Evolutionary conservation across 2,888 invertebrate species (phyloP).

Genomic region (Tricholauxania praeusta): DNA sequence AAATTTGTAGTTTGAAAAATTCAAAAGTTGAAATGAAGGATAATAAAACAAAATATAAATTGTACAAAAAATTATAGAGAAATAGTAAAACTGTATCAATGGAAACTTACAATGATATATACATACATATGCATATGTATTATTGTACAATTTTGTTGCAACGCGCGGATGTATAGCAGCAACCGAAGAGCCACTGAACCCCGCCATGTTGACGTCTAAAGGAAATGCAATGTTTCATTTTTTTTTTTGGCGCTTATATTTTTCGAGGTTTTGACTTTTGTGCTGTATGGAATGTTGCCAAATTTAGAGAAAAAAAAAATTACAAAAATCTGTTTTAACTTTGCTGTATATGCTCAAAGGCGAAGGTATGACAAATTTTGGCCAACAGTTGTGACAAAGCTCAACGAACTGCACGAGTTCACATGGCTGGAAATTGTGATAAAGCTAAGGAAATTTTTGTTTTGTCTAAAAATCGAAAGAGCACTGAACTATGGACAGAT

Average conservation of each 20-base stretch:
- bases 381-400: not conserved
- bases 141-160: not conserved
- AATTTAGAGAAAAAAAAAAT: not conserved
- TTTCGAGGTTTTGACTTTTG: not conserved
- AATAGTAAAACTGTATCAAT: constrained; percentile 1
- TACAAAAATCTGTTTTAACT: too few relatives aligned
- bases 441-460: constrained; percentile 9
- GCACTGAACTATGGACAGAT: not conserved
- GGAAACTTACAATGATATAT: not conserved
- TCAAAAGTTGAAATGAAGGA: not conserved
- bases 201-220: constrained; percentile 24
- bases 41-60: not conserved
- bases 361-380: too few relatives aligned
- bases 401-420: constrained; percentile 21
- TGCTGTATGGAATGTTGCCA: constrained; percentile 22
- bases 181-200: not conserved
- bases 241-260: too few relatives aligned
- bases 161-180: not conserved
- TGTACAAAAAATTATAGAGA: too few relatives aligned
- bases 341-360: too few relatives aligned
- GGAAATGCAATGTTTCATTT: constrained; percentile 9
- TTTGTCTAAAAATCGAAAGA: not conserved
- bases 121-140: not conserved
- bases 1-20: not conserved
- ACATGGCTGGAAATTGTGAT: constrained; percentile 10